phyloP scores from a whole-genome alignment of 2,113 vertebrate species.

The Phalacrocorax pelagicus region DNA sequence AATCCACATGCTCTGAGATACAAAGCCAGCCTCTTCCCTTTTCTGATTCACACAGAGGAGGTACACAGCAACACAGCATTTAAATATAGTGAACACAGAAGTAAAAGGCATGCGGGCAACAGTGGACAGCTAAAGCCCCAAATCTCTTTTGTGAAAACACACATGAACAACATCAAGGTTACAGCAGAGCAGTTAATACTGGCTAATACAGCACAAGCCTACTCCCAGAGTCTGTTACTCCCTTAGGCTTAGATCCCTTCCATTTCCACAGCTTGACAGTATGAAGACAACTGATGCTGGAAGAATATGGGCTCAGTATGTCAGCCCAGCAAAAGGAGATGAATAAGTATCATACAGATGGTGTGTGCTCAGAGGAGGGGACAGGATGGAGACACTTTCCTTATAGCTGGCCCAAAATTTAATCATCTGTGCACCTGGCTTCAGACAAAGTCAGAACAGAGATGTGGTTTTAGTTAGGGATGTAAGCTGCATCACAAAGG shows the following conservation, averaged over 20 bases:
- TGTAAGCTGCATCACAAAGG: slow-evolving; percentile 87
- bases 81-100: background rate
- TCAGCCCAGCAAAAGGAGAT: slow-evolving; percentile 16
- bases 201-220: background rate
- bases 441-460: slow-evolving; percentile 75
- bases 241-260: slow-evolving; percentile 6
- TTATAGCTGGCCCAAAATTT: slow-evolving; percentile 64
- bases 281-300: background rate
- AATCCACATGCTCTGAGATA: background rate
- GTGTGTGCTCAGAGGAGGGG: slow-evolving; percentile 21
- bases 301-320: slow-evolving; percentile 37
- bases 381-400: slow-evolving; percentile 43
- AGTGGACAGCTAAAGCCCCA: background rate
- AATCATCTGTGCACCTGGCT: slow-evolving; percentile 83
- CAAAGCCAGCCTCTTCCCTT: background rate
- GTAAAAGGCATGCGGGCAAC: background rate
- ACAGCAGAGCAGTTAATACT: background rate
- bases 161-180: background rate
- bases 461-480: slow-evolving; percentile 93
- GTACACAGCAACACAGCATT: background rate
- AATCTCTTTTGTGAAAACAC: background rate
- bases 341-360: slow-evolving; percentile 26
- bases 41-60: background rate
- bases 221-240: background rate
- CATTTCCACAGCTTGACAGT: slow-evolving; percentile 1